Percentiles rank a stretch among this genome's conserved stretches.
phyloP scores from a whole-genome alignment of 2,888 invertebrate genomes.

The Hyposoter didymator region DNA sequence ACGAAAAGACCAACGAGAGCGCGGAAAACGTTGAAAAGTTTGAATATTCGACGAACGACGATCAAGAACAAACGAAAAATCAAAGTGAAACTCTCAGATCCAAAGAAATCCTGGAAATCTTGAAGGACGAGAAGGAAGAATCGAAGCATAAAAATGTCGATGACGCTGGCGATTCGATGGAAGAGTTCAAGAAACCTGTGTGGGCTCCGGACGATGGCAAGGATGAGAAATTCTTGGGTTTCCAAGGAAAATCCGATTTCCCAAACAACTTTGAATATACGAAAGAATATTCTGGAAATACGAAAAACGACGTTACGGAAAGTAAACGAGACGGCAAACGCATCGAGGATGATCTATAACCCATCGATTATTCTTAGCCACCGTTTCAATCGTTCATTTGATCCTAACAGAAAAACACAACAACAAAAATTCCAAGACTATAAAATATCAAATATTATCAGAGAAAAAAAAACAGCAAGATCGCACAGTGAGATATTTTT shows the following conservation, averaged over 20 bases:
- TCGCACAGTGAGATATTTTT: constrained; percentile 32
- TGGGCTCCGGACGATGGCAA: constrained; percentile 65
- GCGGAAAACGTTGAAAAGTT: neutral
- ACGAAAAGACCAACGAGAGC: neutral
- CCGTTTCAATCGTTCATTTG: constrained; percentile 9
- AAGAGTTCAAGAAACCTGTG: constrained; percentile 69
- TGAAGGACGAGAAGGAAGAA: neutral
- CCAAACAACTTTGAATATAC: constrained; percentile 52
- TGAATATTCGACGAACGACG: neutral
- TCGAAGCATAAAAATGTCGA: constrained; percentile 23
- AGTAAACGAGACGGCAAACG: constrained; percentile 71
- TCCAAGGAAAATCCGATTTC: constrained; percentile 63
- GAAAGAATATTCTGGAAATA: constrained; percentile 61
- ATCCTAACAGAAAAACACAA: neutral
- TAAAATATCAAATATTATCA: constrained; percentile 26
- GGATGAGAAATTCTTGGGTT: constrained; percentile 44
- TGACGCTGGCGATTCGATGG: constrained; percentile 58
- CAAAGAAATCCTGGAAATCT: constrained; percentile 40
- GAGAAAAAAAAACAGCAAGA: constrained; percentile 16
- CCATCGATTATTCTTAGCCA: constrained; percentile 46
- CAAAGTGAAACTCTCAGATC: constrained; percentile 5
- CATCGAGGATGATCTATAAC: constrained; percentile 78
- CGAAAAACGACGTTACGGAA: constrained; percentile 61
- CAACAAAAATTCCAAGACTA: constrained; percentile 17
- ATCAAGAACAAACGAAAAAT: neutral